Evolutionary conservation across 2,113 vertebrate species (phyloP), one percentile per base, ranked within the genome.

Genomic region (Coreoperca whiteheadi): DNA sequence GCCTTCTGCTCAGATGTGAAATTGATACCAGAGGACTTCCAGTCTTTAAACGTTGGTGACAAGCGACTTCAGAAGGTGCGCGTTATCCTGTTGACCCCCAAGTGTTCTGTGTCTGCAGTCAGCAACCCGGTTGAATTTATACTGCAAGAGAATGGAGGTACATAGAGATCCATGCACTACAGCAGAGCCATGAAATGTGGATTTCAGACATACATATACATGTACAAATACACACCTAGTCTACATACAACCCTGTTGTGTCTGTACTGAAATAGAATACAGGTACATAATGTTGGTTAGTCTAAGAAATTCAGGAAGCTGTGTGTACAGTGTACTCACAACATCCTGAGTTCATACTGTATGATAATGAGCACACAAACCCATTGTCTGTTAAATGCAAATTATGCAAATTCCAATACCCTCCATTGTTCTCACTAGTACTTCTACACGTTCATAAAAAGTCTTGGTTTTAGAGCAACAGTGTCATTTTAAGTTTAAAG

Each of bases 51-150:
- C 3, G 73, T 91, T 4, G 87, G 81, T 59, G 95, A 97, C 74
- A 63, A 69, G 0, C 93, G 91, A 67, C 82, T 98, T 74, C 90
- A 95, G 88, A 96, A 94, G 10, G 94, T 96, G 60, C 94, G 90
- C 78, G 91, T 97, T 46, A 95, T 98, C 89, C 89, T 98, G 81
- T 87, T 99, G 83, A 91, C 95, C 5, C 97, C 98, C 43, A 96
- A 89, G 2, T 98, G 97, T 82, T 99, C 98, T 48, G 88, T 94
- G 78, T 95, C 97, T 67, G 97, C 97, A 32, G 89, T 96, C 87
- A 96, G 96, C 82, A 96, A 98, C 84, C 97, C 97, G 16, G 89
- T 98, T 20, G 96, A 98, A 46, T 97, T 97, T 81, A 96, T 99
- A 87, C 90, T 98, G 90, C 95, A 91, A 90, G 97, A 98, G 79